phyloP scores from a whole-genome alignment of 2,888 invertebrate genomes.

The Copidosoma aretas region DNA sequence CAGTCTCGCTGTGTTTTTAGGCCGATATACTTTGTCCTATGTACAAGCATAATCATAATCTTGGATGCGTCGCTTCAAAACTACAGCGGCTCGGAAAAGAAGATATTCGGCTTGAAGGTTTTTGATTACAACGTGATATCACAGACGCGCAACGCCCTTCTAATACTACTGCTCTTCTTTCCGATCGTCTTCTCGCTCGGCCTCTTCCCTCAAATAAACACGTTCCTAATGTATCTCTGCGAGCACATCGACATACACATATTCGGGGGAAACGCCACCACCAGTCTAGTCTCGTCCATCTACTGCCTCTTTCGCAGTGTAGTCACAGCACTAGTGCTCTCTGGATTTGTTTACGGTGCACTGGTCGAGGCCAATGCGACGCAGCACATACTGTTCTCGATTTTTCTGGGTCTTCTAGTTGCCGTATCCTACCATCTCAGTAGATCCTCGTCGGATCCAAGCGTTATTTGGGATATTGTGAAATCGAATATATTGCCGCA shows the following conservation, averaged over 20 bases:
- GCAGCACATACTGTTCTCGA: slow-evolving; percentile 91
- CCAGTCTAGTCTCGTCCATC: slow-evolving; percentile 82
- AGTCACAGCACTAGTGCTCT: slow-evolving; percentile 79
- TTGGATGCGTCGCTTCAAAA: slow-evolving; percentile 60
- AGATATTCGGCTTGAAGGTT: slow-evolving; percentile 63
- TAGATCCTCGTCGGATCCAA: slow-evolving; percentile 89
- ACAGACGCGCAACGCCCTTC: slow-evolving; percentile 75
- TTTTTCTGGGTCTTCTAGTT: slow-evolving; percentile 89
- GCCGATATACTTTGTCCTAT: slow-evolving; percentile 91
- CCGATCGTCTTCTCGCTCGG: slow-evolving; percentile 95
- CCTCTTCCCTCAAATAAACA: slow-evolving; percentile 95
- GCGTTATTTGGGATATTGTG: slow-evolving; percentile 85
- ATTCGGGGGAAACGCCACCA: slow-evolving; percentile 88
- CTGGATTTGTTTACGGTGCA: slow-evolving; percentile 87
- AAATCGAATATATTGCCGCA: slow-evolving; percentile 83
- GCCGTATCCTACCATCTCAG: slow-evolving; percentile 92
- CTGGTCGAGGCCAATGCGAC: slow-evolving; percentile 83
- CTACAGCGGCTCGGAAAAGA: slow-evolving; percentile 60
- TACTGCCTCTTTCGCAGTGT: slow-evolving; percentile 83
- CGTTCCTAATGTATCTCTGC: slow-evolving; percentile 93
- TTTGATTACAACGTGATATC: slow-evolving; percentile 71
- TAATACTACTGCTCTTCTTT: slow-evolving; percentile 84
- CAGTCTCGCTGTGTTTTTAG: slow-evolving; percentile 71
- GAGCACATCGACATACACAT: slow-evolving; percentile 94
- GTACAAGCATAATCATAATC: slow-evolving; percentile 61